Evolutionary conservation across 2,797 vertebrate genomes (phyloP), one percentile per base, ranked within the genome.

Genomic region (Pseudopleuronectes americanus): DNA sequence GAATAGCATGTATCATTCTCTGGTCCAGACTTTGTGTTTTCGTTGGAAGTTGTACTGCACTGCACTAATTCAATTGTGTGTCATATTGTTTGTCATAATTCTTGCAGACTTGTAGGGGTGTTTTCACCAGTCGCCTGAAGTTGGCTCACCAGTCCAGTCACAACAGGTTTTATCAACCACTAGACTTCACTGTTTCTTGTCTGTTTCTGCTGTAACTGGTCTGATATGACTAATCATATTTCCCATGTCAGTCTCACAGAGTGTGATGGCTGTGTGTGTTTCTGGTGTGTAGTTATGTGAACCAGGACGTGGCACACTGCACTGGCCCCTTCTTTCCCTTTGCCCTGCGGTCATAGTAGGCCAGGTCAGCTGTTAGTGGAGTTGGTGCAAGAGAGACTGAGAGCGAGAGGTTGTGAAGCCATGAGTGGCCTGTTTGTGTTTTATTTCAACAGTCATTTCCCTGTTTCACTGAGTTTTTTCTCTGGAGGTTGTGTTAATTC

Each of bases 391-490:
- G 55, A 33, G 53, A 66, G 68, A 64, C 38, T 26, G 56, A 69
- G 67, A 71, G 65, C 7, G 6, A 65, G 58, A 77, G 71, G 58
- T 75, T 63, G 57, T 61, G 74, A 76, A 83, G 68, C 74, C 62
- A 19, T 69, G 76, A 83, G 56, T 47, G 80, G 80, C 45, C 69
- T 69, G 73, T 87, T 90, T 89, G 84, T 90, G 84, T 90, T 89
- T 85, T 65, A 77, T 84, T 81, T 81, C 68, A 41, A 73, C 80
- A 86, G 74, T 57, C 72, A 77, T 85, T 89, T 83, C 58, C 79
- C 76, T 59, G 64, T 80, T 74, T 87, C 78, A 77, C 79, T 59
- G 82, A 52, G 62, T 87, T 57, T 61, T 68, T 70, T 64, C 68
- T 47, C 58, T 58, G 38, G 49, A 63, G 58, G 23, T 64, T 78